Percentiles rank a stretch among this genome's conserved stretches.
Evolutionary conservation across 2,888 invertebrate genomes (phyloP).

Genomic region (Pycnomerus fuliginosus): DNA sequence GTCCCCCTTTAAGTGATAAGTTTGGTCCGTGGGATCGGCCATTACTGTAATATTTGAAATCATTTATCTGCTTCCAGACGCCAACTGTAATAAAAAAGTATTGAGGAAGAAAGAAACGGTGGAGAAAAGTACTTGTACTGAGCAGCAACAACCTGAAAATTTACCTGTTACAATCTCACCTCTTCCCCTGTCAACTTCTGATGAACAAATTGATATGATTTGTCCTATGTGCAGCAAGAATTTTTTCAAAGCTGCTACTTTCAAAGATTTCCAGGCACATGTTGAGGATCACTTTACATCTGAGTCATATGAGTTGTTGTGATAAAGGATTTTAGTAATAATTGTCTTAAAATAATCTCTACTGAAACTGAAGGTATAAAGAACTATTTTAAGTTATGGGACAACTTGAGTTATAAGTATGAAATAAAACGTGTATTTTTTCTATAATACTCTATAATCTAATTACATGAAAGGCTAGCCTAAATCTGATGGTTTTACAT

Average conservation of each 20-base stretch:
- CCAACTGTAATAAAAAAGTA: constrained; percentile 17
- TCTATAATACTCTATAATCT: constrained; percentile 1
- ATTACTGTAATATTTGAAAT: no score
- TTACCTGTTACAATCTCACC: no score
- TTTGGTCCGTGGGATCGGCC: no score
- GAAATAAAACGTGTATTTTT: no score
- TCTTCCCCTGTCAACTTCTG: no score
- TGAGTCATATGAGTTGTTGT: constrained; percentile 48
- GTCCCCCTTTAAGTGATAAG: no score
- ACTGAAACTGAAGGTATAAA: no score
- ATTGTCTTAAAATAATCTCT: no score
- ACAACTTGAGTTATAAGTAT: no score
- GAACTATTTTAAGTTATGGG: no score
- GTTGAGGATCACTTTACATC: constrained; percentile 75
- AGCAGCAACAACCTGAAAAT: no score
- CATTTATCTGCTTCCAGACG: constrained; percentile 33
- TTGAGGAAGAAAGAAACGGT: constrained; percentile 19
- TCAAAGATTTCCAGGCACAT: constrained; percentile 70
- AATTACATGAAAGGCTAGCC: constrained; percentile 56
- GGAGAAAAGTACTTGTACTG: constrained; percentile 30
- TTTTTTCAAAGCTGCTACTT: constrained; percentile 60
- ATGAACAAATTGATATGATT: constrained; percentile 56
- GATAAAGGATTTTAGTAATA: constrained; percentile 20
- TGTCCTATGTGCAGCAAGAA: constrained; percentile 75
- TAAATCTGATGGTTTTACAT: constrained; percentile 72